phyloP scores from a whole-genome alignment of 1,140 invertebrate genomes.

The Pectinophora gossypiella region DNA sequence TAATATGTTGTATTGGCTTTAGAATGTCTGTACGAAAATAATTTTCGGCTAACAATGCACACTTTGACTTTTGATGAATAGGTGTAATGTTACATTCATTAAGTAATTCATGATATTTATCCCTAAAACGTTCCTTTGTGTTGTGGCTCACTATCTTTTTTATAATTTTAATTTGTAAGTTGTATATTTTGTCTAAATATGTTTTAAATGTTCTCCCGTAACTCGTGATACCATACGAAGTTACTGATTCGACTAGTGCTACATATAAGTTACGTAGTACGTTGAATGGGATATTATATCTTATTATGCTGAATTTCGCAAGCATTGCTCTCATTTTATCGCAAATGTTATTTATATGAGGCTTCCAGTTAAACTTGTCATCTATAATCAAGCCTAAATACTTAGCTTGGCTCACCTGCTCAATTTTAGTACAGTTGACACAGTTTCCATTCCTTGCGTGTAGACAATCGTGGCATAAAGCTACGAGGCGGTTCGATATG shows the following conservation, averaged over 20 bases:
- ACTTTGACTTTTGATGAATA: background rate
- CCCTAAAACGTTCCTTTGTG: background rate
- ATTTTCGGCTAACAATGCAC: background rate
- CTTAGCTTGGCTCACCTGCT: background rate
- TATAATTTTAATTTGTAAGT: too few species aligned
- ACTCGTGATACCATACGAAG: conserved; percentile 15
- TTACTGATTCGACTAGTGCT: conserved; percentile 11
- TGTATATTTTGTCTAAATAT: too few species aligned
- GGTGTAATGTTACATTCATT: background rate
- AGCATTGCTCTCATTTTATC: conserved; percentile 16
- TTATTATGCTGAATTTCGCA: conserved; percentile 14
- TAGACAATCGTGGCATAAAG: background rate
- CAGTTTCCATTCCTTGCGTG: background rate
- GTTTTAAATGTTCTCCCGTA: conserved; percentile 18
- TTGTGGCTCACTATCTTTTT: conserved; percentile 9
- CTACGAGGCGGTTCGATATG: too few species aligned
- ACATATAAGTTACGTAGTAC: conserved; percentile 14
- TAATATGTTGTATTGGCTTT: background rate
- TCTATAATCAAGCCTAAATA: conserved; percentile 22
- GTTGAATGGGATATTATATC: conserved; percentile 18
- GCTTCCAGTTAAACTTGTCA: conserved; percentile 11
- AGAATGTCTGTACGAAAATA: background rate
- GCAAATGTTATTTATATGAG: conserved; percentile 17
- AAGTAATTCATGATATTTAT: background rate
- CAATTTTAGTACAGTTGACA: background rate